phyloP scores from a whole-genome alignment of 2,797 vertebrate genomes.

The Okamejei kenojei region DNA sequence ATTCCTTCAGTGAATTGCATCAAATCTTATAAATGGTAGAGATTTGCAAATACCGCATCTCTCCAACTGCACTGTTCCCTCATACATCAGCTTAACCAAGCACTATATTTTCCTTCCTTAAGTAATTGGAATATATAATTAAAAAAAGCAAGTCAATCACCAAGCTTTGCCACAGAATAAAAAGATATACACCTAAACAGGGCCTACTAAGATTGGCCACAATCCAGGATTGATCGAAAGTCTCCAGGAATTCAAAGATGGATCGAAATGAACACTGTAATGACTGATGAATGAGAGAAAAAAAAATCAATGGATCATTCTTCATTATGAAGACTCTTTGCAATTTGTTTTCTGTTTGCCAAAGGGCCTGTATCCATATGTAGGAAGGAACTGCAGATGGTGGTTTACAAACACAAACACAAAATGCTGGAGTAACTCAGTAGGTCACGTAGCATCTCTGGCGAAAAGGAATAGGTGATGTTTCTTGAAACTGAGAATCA shows the following conservation, averaged over 20 bases:
- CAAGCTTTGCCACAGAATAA: neutral
- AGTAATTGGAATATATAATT: conserved; percentile 1
- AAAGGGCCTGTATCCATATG: too few species aligned
- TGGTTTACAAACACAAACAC: too few species aligned
- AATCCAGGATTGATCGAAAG: neutral
- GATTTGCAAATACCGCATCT: neutral
- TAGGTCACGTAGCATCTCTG: too few species aligned
- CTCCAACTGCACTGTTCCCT: neutral
- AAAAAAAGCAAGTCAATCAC: neutral
- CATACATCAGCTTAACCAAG: neutral
- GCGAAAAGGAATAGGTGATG: too few species aligned
- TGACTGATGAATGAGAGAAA: neutral
- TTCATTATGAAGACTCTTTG: too few species aligned
- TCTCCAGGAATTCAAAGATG: neutral
- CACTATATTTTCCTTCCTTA: neutral
- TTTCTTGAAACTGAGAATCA: too few species aligned
- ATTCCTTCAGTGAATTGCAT: too few species aligned
- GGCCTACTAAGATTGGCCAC: neutral
- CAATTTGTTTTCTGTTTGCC: too few species aligned
- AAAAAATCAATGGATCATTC: too few species aligned
- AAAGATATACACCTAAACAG: neutral
- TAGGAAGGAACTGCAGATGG: too few species aligned
- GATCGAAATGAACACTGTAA: neutral
- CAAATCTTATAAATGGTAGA: neutral
- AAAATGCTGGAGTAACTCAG: too few species aligned